phyloP scores from a whole-genome alignment of 1,140 invertebrate genomes.

The Ceratina calcarata region DNA sequence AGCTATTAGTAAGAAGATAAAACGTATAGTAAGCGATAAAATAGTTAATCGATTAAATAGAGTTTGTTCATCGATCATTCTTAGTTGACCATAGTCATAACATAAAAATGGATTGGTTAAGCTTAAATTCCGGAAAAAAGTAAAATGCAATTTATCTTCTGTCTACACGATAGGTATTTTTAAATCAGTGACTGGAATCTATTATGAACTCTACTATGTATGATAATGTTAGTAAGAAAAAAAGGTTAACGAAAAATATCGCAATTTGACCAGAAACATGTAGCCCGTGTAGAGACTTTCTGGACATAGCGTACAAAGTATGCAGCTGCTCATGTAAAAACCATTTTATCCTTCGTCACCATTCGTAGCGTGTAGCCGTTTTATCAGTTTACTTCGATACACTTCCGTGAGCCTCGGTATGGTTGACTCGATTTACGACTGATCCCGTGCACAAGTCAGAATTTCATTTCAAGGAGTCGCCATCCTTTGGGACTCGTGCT shows the following conservation, averaged over 20 bases:
- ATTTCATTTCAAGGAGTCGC: conserved; percentile 56
- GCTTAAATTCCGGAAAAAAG: neutral
- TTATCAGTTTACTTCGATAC: conserved; percentile 40
- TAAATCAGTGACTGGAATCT: neutral
- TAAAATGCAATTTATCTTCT: no score
- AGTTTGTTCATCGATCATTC: neutral
- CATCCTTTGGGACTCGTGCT: conserved; percentile 52
- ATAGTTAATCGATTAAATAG: neutral
- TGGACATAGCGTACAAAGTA: no score
- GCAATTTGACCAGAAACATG: neutral
- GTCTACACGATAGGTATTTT: no score
- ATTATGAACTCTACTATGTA: neutral
- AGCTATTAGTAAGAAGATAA: neutral
- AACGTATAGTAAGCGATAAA: neutral
- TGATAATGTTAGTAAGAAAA: neutral
- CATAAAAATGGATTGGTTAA: neutral
- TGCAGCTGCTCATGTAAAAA: no score
- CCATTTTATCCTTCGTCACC: conserved; percentile 14
- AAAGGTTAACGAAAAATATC: no score
- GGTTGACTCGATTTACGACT: conserved; percentile 50
- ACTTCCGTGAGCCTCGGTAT: neutral
- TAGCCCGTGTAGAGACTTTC: neutral
- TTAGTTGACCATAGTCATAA: neutral
- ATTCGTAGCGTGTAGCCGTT: conserved; percentile 21
- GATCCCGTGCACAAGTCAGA: conserved; percentile 38